phyloP scores from a whole-genome alignment of 1,140 invertebrate species.

The Procambarus virginalis region DNA sequence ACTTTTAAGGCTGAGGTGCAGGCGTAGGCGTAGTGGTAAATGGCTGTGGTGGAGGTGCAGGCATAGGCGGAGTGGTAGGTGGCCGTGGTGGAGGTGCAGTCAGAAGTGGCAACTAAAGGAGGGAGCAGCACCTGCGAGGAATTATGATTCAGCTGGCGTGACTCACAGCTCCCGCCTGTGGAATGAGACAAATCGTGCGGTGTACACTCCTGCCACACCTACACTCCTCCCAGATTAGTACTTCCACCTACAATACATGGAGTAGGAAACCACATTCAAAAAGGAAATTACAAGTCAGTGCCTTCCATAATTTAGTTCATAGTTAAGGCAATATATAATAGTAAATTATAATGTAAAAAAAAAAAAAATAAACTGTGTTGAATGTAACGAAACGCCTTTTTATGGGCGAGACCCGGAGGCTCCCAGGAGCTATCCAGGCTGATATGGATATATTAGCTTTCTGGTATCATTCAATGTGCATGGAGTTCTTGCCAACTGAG shows the following conservation, averaged over 20 bases:
- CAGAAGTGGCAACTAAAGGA: slow-evolving; percentile 42
- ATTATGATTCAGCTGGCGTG: slow-evolving; percentile 47
- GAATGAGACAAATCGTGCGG: slow-evolving; percentile 49
- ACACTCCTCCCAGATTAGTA: slow-evolving; percentile 28
- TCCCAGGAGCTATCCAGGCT: too few species aligned
- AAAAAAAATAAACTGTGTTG: too few species aligned
- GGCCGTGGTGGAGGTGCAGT: slow-evolving; percentile 29
- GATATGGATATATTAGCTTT: too few species aligned
- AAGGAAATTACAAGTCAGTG: background rate
- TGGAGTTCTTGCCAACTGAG: too few species aligned
- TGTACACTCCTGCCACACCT: slow-evolving; percentile 55
- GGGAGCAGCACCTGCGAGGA: slow-evolving; percentile 56
- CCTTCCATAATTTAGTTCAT: background rate
- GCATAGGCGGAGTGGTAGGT: background rate
- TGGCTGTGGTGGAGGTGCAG: slow-evolving; percentile 14
- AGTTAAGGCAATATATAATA: background rate
- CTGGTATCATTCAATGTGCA: too few species aligned
- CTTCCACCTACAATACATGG: slow-evolving; percentile 30
- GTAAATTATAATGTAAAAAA: background rate
- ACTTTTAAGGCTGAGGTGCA: background rate
- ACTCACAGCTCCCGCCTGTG: slow-evolving; percentile 59
- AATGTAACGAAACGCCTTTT: too few species aligned
- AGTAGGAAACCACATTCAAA: background rate
- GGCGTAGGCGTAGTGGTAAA: slow-evolving; percentile 18
- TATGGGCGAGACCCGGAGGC: too few species aligned